Evolutionary conservation across 1,140 invertebrate species (phyloP).

Genomic region (Daktulosphaira vitifoliae): DNA sequence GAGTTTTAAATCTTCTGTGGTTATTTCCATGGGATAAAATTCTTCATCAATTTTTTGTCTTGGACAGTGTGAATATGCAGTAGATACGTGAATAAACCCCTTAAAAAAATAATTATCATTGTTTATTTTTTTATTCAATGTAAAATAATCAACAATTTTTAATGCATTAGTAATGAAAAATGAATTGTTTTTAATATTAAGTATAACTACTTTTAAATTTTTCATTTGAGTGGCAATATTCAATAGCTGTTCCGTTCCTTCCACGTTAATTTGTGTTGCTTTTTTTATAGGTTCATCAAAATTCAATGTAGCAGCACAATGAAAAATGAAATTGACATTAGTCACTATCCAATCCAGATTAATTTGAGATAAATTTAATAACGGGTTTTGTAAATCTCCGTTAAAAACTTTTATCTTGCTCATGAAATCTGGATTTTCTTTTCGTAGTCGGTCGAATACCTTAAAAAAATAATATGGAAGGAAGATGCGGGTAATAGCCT

Average conservation of each 20-base stretch:
- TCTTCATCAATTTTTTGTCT: conserved; percentile 62
- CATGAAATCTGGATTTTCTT: neutral
- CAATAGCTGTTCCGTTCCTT: conserved; percentile 11
- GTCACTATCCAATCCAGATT: conserved; percentile 52
- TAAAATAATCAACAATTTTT: neutral
- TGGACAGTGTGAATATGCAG: conserved; percentile 68
- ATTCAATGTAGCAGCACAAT: conserved; percentile 84
- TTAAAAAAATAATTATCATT: conserved; percentile 40
- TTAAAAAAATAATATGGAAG: too few species aligned
- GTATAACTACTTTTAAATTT: neutral
- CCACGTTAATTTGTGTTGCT: conserved; percentile 8
- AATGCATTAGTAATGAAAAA: neutral
- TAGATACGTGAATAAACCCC: conserved; percentile 71
- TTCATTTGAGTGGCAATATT: too few species aligned
- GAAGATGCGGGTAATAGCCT: too few species aligned
- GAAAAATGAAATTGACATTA: conserved; percentile 75
- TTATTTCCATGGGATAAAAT: conserved; percentile 64
- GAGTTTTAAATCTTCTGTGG: neutral
- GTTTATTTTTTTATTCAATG: neutral
- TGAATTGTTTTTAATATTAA: neutral
- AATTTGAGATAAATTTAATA: conserved; percentile 25
- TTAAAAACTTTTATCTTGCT: conserved; percentile 44
- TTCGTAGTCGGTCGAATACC: conserved; percentile 4
- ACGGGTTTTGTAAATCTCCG: conserved; percentile 49
- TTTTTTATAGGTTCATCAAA: conserved; percentile 46